A percentile compares a stretch with the other conserved stretches of the same genome.
These are phyloP conservation scores for Mantis religiosa DNA, from an alignment of 2,888 invertebrate species.

Conservation along the genomic window DNA sequence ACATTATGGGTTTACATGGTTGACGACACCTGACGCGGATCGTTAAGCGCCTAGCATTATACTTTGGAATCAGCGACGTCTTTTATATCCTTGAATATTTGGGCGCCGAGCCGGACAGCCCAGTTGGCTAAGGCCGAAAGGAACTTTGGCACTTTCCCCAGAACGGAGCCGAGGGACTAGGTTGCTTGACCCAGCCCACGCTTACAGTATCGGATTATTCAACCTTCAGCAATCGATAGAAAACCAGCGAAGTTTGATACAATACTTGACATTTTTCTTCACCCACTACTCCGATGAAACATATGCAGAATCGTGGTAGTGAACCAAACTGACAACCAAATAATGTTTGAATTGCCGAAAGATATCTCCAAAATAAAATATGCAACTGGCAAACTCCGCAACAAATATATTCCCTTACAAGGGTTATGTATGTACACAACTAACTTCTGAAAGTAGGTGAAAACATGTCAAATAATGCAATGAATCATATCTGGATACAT, in stretches of 20 bases:
- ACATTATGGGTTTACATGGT: neutral
- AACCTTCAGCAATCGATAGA: neutral
- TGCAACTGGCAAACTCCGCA: no score
- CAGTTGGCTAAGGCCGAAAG: neutral
- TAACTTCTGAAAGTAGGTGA: no score
- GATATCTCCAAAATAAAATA: no score
- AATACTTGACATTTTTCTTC: neutral
- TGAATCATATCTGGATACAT: no score
- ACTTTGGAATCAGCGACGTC: neutral
- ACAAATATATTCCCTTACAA: no score
- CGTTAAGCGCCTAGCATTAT: neutral
- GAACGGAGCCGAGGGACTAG: neutral
- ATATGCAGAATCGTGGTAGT: neutral
- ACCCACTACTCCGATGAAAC: neutral
- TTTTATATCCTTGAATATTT: neutral
- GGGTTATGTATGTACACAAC: no score
- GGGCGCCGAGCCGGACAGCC: neutral
- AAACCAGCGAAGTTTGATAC: neutral
- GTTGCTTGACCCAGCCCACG: neutral
- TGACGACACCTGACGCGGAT: neutral
- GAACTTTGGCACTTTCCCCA: neutral
- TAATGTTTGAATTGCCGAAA: no score
- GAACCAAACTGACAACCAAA: no score
- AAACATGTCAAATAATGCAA: no score
- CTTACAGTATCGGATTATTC: neutral